These are phyloP conservation scores for Onychorhynchus coronatus DNA, from an alignment of 2,113 vertebrate species.

Conservation along the genomic window DNA sequence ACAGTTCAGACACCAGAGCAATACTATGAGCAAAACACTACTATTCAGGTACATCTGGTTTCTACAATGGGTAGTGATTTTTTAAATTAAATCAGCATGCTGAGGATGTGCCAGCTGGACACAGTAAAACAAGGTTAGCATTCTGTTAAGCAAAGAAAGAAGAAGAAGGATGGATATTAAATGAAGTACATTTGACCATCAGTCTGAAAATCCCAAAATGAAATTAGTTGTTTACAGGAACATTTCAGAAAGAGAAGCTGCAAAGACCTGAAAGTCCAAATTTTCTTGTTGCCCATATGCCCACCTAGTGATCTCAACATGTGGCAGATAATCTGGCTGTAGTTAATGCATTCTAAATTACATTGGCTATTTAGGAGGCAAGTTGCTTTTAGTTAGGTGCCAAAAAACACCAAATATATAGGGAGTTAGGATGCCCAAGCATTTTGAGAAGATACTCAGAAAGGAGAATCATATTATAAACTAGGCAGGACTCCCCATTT, in stretches of 20 bases:
- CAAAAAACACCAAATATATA: background rate
- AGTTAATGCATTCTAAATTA: background rate
- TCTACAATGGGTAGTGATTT: background rate
- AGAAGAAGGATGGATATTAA: background rate
- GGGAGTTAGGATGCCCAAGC: background rate
- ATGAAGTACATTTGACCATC: background rate
- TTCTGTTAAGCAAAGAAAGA: background rate
- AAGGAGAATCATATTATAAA: background rate
- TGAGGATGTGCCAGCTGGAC: constrained; percentile 29
- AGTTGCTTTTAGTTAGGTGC: background rate
- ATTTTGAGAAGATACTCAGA: background rate
- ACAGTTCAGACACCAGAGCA: background rate
- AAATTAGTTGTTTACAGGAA: background rate
- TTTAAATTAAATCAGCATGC: constrained; percentile 32
- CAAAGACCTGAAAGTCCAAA: background rate
- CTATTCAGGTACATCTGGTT: constrained; percentile 37
- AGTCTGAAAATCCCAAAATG: background rate
- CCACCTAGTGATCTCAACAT: background rate
- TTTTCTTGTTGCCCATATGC: background rate
- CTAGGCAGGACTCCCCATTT: background rate
- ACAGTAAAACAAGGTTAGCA: background rate
- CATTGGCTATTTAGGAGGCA: background rate
- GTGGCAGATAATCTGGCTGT: background rate
- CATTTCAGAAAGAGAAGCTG: background rate
- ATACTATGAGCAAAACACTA: background rate